Evolutionary conservation across 2,113 vertebrate species (phyloP).

Genomic region (Misgurnus anguillicaudatus): DNA sequence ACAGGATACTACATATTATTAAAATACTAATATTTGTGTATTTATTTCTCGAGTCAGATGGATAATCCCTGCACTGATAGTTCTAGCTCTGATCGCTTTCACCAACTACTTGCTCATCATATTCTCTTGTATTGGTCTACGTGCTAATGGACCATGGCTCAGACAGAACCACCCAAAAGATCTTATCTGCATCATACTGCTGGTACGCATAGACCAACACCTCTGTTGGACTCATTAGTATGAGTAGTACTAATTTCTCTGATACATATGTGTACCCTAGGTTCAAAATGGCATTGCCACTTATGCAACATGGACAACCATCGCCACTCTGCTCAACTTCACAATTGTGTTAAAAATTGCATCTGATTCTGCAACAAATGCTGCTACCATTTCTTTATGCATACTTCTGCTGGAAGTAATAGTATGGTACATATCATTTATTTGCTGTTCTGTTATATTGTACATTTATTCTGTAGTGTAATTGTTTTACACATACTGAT

Average conservation of each 20-base stretch:
- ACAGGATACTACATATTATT: background rate
- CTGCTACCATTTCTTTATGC: slow-evolving; percentile 74
- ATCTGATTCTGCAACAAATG: slow-evolving; percentile 60
- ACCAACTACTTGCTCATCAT: slow-evolving; percentile 69
- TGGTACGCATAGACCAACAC: slow-evolving; percentile 65
- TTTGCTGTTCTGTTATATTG: background rate
- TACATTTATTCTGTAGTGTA: too few relatives aligned
- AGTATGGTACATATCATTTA: slow-evolving; percentile 69
- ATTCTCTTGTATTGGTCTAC: slow-evolving; percentile 73
- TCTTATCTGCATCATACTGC: slow-evolving; percentile 73
- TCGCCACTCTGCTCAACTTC: slow-evolving; percentile 82
- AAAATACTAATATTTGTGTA: background rate
- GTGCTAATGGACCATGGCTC: slow-evolving; percentile 72
- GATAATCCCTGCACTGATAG: slow-evolving; percentile 73
- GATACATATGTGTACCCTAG: slow-evolving; percentile 56
- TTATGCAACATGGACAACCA: slow-evolving; percentile 79
- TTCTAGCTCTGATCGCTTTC: slow-evolving; percentile 71
- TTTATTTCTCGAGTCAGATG: slow-evolving; percentile 3
- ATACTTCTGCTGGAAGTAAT: slow-evolving; percentile 73
- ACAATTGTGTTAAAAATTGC: slow-evolving; percentile 72
- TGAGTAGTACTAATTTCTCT: too few relatives aligned
- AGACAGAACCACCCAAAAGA: slow-evolving; percentile 71
- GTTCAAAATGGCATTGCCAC: slow-evolving; percentile 82
- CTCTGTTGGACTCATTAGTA: too few relatives aligned
- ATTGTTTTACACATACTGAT: too few relatives aligned